Conservation (phyloP, 1,140 invertebrate genomes). For the Drosophila pectinifera region DNA sequence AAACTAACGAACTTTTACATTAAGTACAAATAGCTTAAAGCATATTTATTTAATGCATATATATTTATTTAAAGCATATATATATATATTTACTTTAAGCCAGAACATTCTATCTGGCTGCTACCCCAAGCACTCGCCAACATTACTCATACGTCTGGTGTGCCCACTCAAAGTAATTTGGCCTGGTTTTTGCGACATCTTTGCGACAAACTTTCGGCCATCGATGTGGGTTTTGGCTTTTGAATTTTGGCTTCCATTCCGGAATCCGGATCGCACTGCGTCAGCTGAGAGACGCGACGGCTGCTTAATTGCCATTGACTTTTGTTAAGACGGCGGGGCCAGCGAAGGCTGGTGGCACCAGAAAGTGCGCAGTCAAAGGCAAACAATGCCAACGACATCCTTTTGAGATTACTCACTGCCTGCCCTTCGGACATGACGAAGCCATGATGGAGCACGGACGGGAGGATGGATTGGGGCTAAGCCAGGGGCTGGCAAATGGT, state of each 20-base stretch:
- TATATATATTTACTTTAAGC: too few species aligned
- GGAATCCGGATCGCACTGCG: constrained; percentile 52
- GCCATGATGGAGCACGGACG: constrained; percentile 51
- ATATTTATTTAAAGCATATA: too few species aligned
- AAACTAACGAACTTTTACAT: too few species aligned
- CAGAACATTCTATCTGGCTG: neutral
- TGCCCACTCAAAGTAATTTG: constrained; percentile 43
- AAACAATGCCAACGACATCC: constrained; percentile 71
- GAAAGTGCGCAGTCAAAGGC: constrained; percentile 70
- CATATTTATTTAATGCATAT: too few species aligned
- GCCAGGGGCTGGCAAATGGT: constrained; percentile 58
- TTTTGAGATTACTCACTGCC: constrained; percentile 69
- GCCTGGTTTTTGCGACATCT: constrained; percentile 32
- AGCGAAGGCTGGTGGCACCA: constrained; percentile 53
- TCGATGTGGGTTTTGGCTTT: constrained; percentile 45
- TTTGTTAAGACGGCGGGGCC: constrained; percentile 62
- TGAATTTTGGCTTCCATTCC: constrained; percentile 23
- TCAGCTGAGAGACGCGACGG: constrained; percentile 45
- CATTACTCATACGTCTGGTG: constrained; percentile 45
- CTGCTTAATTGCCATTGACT: constrained; percentile 76
- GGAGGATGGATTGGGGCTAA: constrained; percentile 12
- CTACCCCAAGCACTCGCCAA: neutral
- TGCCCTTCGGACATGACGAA: constrained; percentile 69
- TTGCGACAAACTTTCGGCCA: constrained; percentile 53
- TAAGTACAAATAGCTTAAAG: too few species aligned